A percentile compares a stretch with the other conserved stretches of the same genome.
Conservation (phyloP, 2,888 invertebrate genomes). For the Cryptocephalus primarius region DNA sequence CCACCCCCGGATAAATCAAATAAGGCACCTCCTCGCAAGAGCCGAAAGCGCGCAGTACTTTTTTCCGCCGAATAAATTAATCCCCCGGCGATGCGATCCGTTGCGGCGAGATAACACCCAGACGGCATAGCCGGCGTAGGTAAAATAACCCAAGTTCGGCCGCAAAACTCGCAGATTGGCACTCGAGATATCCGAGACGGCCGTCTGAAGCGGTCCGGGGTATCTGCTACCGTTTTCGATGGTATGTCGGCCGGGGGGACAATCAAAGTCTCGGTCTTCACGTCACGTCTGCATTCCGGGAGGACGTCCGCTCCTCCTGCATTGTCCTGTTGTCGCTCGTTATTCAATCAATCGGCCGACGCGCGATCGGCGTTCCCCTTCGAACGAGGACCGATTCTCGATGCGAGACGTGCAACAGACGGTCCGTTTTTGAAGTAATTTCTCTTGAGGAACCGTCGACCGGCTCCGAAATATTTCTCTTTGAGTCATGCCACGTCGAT, state of each 20-base stretch:
- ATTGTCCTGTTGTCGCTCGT: constrained; percentile 36
- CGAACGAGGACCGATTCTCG: not conserved
- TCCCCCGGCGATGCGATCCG: not conserved
- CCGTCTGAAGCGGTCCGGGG: constrained; percentile 5
- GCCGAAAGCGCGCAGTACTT: not conserved
- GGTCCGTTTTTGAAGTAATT: constrained; percentile 1
- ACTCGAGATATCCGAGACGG: constrained; percentile 9
- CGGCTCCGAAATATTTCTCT: too few relatives aligned
- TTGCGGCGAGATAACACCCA: constrained; percentile 1
- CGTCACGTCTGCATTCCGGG: constrained; percentile 29
- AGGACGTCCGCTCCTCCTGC: constrained; percentile 15
- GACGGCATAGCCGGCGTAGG: not conserved
- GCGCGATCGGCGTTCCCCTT: not conserved
- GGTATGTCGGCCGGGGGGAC: constrained; percentile 10
- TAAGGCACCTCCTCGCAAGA: not conserved
- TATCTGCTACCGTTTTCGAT: constrained; percentile 12
- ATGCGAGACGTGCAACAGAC: not conserved
- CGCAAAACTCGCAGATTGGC: constrained; percentile 5
- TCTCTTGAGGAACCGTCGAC: not conserved
- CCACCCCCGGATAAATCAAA: not conserved
- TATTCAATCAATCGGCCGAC: constrained; percentile 31
- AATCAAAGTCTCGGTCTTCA: constrained; percentile 20
- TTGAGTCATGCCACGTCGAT: too few relatives aligned
- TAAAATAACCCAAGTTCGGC: not conserved
- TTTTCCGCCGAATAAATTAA: not conserved